Conservation (phyloP, 2,113 vertebrate genomes). For the Nipponia nippon region DNA sequence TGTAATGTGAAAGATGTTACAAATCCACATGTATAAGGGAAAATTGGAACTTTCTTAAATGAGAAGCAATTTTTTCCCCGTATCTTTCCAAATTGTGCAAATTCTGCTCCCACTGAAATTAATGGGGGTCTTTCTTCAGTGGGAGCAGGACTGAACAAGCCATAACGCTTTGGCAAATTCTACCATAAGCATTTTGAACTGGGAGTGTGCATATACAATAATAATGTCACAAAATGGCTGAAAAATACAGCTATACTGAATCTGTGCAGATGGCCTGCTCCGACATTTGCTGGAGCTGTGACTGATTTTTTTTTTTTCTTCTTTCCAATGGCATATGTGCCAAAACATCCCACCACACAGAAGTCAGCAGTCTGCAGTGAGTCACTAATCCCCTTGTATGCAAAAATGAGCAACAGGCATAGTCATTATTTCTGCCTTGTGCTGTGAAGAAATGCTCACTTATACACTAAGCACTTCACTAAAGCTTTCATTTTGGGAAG, state of each 20-base stretch:
- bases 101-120: neutral
- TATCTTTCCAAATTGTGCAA: neutral
- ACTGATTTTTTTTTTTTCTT: neutral
- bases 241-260: neutral
- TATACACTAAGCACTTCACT: neutral
- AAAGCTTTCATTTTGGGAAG: neutral
- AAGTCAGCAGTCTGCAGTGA: slow-evolving; percentile 49
- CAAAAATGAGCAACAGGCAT: slow-evolving; percentile 45
- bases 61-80: neutral
- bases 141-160: neutral
- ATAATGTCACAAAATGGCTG: slow-evolving; percentile 5
- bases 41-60: neutral
- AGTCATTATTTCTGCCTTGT: slow-evolving; percentile 39
- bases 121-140: neutral
- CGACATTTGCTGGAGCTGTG: neutral
- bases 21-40: neutral
- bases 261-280: slow-evolving; percentile 18
- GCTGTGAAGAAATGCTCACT: slow-evolving; percentile 30
- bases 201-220: neutral
- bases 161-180: neutral
- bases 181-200: neutral
- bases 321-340: slow-evolving; percentile 3
- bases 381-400: slow-evolving; percentile 20
- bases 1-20: neutral
- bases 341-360: slow-evolving; percentile 18